Base-by-base conservation (phyloP, 2,113 vertebrate genomes). In the Rhynchomys soricoides region DNA sequence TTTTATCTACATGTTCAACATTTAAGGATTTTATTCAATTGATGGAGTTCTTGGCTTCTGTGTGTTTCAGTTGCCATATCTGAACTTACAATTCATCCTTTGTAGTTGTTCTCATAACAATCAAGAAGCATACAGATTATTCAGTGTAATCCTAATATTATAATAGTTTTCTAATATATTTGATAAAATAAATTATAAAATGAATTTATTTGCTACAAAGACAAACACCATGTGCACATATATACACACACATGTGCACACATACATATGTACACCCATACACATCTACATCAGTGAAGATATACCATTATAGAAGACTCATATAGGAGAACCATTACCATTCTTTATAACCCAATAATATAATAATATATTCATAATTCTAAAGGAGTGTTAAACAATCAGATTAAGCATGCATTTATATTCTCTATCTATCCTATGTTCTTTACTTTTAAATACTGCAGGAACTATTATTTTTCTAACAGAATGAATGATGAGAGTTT, bases 341-440 rank as follows among this genome's bases (percentile, higher is more conserved):
- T 94, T 90, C 21, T 73, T 87, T 15, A 55, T 45, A 86, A 5
- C 9, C 34, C 70, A 4, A 55, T 37, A 87, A 75, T n/a, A 26
- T 59, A 9, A 1, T 22, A 3, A 95, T 40, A 57, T 57, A 75
- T 17, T 57, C 22, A 45, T 50, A 94, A 45, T 81, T 13, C 29
- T n/a, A 70, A 79, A 68, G 26, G 29, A 82, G n/a, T 90, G 82
- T 19, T 59, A 87, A 96, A 68, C 62, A 52, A 90, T 86, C 66
- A 21, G 3, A 50, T 73, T 74, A 19, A 21, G 59, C 37, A 10
- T 26, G 22, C 12, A 68, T 34, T 34, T 68, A 31, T 31, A 31
- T 66, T 26, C 10, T 66, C 10, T 31, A 31, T 66, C 31, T 31
- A 66, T 29, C 15, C 81, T 48, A 71, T 26, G 8, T 21, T 64